Percentiles rank a stretch among this genome's conserved stretches.
Conservation (phyloP, 2,113 vertebrate species). For the Gopherus evgoodei region DNA sequence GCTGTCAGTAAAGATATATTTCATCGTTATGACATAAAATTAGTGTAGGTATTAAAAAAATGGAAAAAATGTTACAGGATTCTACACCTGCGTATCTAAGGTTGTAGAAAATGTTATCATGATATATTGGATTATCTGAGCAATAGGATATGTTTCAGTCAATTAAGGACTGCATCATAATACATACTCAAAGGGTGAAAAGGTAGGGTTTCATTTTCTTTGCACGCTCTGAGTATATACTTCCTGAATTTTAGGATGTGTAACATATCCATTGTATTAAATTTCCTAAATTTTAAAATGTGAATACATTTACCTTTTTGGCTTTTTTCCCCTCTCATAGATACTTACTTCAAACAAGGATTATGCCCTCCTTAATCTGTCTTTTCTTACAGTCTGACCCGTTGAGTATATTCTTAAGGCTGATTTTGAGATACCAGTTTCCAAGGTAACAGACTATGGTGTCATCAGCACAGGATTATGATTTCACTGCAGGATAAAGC, state of each 20-base stretch:
- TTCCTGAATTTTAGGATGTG: not conserved
- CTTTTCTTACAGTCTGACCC: conserved; percentile 50
- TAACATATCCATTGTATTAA: not conserved
- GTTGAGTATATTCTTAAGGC: conserved; percentile 57
- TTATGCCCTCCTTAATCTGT: conserved; percentile 31
- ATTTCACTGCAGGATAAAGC: conserved; percentile 63
- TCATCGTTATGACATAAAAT: not conserved
- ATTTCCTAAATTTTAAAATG: not conserved
- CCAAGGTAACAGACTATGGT: conserved; percentile 69
- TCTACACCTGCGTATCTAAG: rapidly evolving
- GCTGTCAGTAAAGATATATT: not conserved
- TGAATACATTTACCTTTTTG: not conserved
- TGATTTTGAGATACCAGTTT: conserved; percentile 59
- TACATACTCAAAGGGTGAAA: not conserved
- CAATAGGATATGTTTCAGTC: not conserved
- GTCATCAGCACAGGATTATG: conserved; percentile 68
- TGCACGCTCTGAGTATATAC: not conserved
- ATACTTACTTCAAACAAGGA: conserved; percentile 14
- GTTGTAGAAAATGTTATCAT: not conserved
- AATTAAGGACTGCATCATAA: not conserved
- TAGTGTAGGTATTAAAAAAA: not conserved
- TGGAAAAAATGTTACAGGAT: not conserved
- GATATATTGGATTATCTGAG: not conserved
- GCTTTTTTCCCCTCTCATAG: not conserved
- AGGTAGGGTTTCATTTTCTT: not conserved